A percentile compares a stretch with the other conserved stretches of the same genome.
phyloP scores from a whole-genome alignment of 2,888 invertebrate genomes.

The Cantharis lateralis region DNA sequence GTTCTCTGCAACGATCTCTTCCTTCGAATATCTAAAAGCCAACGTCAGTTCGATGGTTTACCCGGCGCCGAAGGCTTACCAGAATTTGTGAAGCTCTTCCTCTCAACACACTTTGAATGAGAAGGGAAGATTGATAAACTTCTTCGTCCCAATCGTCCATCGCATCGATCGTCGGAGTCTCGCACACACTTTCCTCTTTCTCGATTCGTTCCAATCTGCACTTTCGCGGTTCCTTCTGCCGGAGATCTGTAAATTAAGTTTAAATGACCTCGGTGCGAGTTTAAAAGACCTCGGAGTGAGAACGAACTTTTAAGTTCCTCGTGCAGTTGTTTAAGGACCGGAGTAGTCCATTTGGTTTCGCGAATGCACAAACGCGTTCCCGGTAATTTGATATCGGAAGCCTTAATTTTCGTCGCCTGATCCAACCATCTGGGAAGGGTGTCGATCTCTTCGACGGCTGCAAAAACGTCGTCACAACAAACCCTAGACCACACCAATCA shows the following conservation, averaged over 20 bases:
- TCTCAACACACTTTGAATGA: slow-evolving; percentile 69
- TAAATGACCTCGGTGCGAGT: neutral
- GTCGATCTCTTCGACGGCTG: slow-evolving; percentile 59
- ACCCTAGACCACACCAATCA: neutral
- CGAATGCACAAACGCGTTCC: slow-evolving; percentile 60
- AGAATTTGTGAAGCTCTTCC: slow-evolving; percentile 75
- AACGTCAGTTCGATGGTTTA: neutral
- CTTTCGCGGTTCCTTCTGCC: slow-evolving; percentile 24
- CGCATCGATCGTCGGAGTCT: slow-evolving; percentile 47
- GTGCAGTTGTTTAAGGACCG: slow-evolving; percentile 64
- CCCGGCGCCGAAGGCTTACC: slow-evolving; percentile 54
- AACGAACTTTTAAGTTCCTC: slow-evolving; percentile 62
- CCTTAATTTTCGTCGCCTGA: slow-evolving; percentile 54
- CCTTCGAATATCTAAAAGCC: slow-evolving; percentile 70
- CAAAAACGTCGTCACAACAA: slow-evolving; percentile 30
- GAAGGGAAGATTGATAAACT: slow-evolving; percentile 61
- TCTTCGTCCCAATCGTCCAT: slow-evolving; percentile 52
- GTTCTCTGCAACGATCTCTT: slow-evolving; percentile 68
- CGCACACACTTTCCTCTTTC: slow-evolving; percentile 31
- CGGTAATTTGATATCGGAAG: slow-evolving; percentile 54
- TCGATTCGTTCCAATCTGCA: slow-evolving; percentile 42
- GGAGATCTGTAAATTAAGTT: slow-evolving; percentile 25
- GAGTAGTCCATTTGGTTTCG: slow-evolving; percentile 69
- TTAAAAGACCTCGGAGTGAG: too few species aligned
- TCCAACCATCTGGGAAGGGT: slow-evolving; percentile 60